A percentile compares a stretch with the other conserved stretches of the same genome.
phyloP scores from a whole-genome alignment of 1,140 invertebrate species.

The Ephestia elutella region DNA sequence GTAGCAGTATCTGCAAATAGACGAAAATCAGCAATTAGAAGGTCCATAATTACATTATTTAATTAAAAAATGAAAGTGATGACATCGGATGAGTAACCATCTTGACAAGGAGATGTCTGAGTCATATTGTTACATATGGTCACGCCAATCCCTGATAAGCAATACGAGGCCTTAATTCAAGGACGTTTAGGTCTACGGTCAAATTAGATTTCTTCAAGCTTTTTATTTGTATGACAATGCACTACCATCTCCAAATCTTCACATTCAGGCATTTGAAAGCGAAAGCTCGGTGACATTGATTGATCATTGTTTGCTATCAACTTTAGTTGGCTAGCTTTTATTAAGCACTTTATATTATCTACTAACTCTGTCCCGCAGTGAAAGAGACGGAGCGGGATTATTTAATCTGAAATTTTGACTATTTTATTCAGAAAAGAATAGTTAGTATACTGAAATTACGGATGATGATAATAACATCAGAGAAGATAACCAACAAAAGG shows the following conservation, averaged over 20 bases:
- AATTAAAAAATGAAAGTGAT: conserved; percentile 26
- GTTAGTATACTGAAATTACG: no score
- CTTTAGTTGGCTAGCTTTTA: neutral
- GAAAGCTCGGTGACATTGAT: conserved; percentile 20
- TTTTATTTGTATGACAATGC: neutral
- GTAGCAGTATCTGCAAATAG: no score
- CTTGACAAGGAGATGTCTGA: conserved; percentile 17
- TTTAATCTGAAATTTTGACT: no score
- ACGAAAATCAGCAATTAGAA: no score
- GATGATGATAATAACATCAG: no score
- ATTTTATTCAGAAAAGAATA: neutral
- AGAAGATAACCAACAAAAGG: no score
- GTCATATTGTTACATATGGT: conserved; percentile 12
- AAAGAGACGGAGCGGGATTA: no score
- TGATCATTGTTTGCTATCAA: neutral
- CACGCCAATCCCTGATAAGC: neutral
- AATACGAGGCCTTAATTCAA: neutral
- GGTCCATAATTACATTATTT: neutral
- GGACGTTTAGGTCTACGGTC: neutral
- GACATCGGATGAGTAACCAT: conserved; percentile 12
- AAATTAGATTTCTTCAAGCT: neutral
- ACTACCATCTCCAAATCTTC: neutral
- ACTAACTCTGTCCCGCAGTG: no score
- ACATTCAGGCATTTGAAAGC: conserved; percentile 23
- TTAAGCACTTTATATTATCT: no score